A percentile compares a stretch with the other conserved stretches of the same genome.
Evolutionary conservation across 2,888 invertebrate genomes (phyloP).

Genomic region (Aplocera efformata): DNA sequence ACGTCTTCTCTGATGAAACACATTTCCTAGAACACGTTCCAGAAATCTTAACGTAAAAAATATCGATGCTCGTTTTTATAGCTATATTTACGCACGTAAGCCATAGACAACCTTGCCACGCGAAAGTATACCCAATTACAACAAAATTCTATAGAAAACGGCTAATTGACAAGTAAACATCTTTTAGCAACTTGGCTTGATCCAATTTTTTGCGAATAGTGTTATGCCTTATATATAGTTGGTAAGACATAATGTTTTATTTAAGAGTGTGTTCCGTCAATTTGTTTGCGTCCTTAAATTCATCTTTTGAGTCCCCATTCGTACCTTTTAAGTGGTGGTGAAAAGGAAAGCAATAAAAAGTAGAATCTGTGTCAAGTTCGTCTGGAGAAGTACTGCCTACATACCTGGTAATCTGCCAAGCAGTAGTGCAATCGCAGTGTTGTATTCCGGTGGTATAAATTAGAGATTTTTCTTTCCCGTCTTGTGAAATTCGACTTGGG

Average conservation of each 20-base stretch:
- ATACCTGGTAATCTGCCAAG: too few species aligned
- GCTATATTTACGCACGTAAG: slow-evolving; percentile 39
- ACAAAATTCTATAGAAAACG: slow-evolving; percentile 55
- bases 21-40: slow-evolving; percentile 49
- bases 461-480: too few species aligned
- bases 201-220: slow-evolving; percentile 41
- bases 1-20: slow-evolving; percentile 56
- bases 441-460: too few species aligned
- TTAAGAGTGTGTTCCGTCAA: slow-evolving; percentile 24
- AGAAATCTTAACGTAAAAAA: slow-evolving; percentile 55
- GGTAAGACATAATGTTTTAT: slow-evolving; percentile 15
- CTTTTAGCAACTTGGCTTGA: slow-evolving; percentile 40
- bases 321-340: too few species aligned
- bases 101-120: slow-evolving; percentile 51
- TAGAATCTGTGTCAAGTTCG: too few species aligned
- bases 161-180: slow-evolving; percentile 60
- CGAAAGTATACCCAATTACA: slow-evolving; percentile 61
- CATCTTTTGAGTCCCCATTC: too few species aligned
- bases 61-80: slow-evolving; percentile 53
- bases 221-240: slow-evolving; percentile 33
- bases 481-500: too few species aligned
- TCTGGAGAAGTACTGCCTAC: too few species aligned
- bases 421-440: too few species aligned
- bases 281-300: too few species aligned
- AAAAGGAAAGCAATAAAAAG: too few species aligned